These are phyloP conservation scores for Tragelaphus buxtoni DNA, from an alignment of 2,113 vertebrate species.

Conservation along the genomic window DNA sequence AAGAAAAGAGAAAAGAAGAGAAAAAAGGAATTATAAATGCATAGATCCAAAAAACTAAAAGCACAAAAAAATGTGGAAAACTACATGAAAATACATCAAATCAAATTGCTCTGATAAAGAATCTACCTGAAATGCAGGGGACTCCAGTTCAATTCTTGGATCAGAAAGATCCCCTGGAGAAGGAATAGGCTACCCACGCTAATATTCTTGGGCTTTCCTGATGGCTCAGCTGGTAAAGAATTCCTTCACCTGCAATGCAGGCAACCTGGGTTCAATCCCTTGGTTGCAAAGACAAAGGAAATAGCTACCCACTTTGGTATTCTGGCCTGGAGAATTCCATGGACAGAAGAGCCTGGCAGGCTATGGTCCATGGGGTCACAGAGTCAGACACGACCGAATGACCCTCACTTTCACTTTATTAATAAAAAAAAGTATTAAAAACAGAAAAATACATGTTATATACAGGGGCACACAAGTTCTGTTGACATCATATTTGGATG, in stretches of 20 bases:
- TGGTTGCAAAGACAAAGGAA: neutral
- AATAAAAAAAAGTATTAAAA: neutral
- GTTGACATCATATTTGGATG: neutral
- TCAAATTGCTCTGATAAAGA: neutral
- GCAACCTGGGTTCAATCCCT: neutral
- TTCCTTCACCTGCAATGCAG: neutral
- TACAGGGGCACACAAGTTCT: neutral
- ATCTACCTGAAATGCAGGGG: neutral
- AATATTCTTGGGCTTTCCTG: neutral
- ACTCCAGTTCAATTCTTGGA: neutral
- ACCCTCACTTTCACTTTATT: neutral
- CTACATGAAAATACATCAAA: neutral
- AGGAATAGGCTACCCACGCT: neutral
- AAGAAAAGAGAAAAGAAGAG: neutral
- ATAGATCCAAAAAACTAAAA: neutral
- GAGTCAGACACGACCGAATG: neutral
- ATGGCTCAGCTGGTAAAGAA: neutral
- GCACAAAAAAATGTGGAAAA: neutral
- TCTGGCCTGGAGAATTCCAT: neutral
- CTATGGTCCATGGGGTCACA: neutral
- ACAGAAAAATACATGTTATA: neutral
- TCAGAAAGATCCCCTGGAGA: neutral
- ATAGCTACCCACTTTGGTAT: neutral
- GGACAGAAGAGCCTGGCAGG: neutral
- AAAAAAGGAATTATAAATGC: neutral